Base-by-base conservation (phyloP, 2,888 invertebrate species). In the Nemapogon koenigi region DNA sequence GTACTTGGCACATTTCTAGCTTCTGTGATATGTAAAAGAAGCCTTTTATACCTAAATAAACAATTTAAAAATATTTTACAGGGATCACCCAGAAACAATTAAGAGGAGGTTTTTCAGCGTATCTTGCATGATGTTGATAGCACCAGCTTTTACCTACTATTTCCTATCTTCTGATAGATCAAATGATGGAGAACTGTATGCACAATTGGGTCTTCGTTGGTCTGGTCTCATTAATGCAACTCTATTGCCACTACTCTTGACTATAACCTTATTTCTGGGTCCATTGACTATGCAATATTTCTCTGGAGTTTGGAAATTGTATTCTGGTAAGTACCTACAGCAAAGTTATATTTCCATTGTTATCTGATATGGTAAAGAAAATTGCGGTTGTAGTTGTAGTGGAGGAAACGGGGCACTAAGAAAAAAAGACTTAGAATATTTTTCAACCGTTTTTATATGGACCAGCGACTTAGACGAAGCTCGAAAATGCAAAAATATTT, bases 81-180 rank as follows among this genome's bases (percentile, higher is more conserved):
- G 96, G 56, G 90, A 94, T 59, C 93, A 96, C 68, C 94, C 95
- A 10, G 83, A 87, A 6, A 92, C 90, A 3, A 91, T 96, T 48
- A 94, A 92, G 62, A 85, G 85, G 57, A 83, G 95, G 57, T 95
- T 95, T 62, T 82, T 91, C 48, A 94, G 95, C 67, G 93, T 92
- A 7, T 85, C 86, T 47, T 73, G 90, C 44, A 90, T 94, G 75
- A 88, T 91, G 80, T 61, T 92, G 37, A 57, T 94, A 38, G 88
- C 93, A 10, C 92, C 94, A 35, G 69, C 88, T 42, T 86, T 91
- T 55, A 82, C 92, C 35, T 88, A 89, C 57, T 81, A 83, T 49
- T 90, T 90, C 52, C 80, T 90, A 22, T 81, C 84, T 41, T 82
- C 83, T 48, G 80, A 83, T 40, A 67, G 84, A 38, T 62, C 88